Evolutionary conservation across 2,113 vertebrate genomes (phyloP).

Genomic region (Mus musculus): DNA sequence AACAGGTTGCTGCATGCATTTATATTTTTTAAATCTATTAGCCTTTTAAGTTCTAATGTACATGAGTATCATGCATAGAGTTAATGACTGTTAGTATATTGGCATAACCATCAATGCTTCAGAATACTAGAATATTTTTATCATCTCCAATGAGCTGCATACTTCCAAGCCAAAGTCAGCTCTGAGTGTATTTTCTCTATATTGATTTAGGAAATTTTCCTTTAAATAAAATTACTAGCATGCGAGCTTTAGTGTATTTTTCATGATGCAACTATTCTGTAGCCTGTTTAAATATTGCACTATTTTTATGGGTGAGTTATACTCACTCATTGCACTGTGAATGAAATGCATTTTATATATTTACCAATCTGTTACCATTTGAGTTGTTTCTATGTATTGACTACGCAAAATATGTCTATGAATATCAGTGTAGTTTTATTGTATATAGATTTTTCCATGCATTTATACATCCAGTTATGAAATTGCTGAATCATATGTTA

Average conservation of each 20-base stretch:
- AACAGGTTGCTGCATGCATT: background rate
- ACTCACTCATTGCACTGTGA: background rate
- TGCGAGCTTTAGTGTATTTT: background rate
- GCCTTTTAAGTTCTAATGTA: background rate
- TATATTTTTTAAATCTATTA: background rate
- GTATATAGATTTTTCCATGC: background rate
- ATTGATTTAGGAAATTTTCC: background rate
- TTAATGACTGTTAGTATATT: background rate
- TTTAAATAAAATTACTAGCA: background rate
- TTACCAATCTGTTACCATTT: background rate
- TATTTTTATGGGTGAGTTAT: background rate
- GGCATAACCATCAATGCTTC: background rate
- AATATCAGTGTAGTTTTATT: background rate
- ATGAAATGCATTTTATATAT: background rate
- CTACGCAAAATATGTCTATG: background rate
- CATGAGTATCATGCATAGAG: background rate
- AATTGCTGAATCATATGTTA: background rate
- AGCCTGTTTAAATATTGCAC: background rate
- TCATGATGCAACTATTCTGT: background rate
- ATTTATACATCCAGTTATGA: background rate
- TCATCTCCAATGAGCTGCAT: background rate
- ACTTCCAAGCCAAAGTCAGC: background rate
- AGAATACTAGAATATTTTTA: slow-evolving; percentile 14
- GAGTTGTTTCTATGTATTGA: background rate
- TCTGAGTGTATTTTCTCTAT: background rate